Evolutionary conservation across 1,140 invertebrate species (phyloP), one percentile per base, ranked within the genome.

Genomic region (Tribolium madens): DNA sequence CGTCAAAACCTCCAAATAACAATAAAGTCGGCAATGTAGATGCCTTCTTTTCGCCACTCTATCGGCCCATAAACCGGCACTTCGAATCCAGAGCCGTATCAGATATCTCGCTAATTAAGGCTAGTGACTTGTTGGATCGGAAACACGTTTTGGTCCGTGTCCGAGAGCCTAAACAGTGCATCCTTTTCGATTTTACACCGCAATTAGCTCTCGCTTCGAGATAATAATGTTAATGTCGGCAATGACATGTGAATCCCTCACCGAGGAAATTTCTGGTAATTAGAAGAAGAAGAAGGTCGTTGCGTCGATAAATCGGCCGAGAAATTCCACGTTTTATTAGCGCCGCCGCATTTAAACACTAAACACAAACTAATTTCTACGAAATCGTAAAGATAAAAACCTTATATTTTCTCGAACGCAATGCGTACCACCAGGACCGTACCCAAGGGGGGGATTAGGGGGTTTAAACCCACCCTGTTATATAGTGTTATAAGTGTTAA

Each of bases 371-470:
- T 64, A 64, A 64, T 64, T 64, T 64, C 57, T 64, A 64, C 57
- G 57, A 64, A 64, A 64, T 64, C 57, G 57, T 64, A 64, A 64
- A 64, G 57, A 64, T 64, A 64, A 64, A 64, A 64, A 64, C 57
- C 21, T 26, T 33, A 60, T 60, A 60, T 60, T 60, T 60, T 60
- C 53, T 14, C 18, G 18, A 60, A 64, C 57, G 57, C 57, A 64
- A 36, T 64, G 57, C 57, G 57, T 64, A 64, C 21, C 18, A 5
- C 17, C 21, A 42, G n/a, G n/a, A n/a, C n/a, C n/a, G n/a, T n/a
- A n/a, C n/a, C n/a, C n/a, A n/a, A n/a, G n/a, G n/a, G n/a, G n/a
- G n/a, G n/a, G n/a, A n/a, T n/a, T n/a, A n/a, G n/a, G n/a, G n/a
- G n/a, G n/a, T n/a, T n/a, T n/a, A n/a, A n/a, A n/a, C n/a, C n/a